Percentiles rank a stretch among this genome's conserved stretches.
phyloP scores from a whole-genome alignment of 1,140 invertebrate genomes.

The Maconellicoccus hirsutus region DNA sequence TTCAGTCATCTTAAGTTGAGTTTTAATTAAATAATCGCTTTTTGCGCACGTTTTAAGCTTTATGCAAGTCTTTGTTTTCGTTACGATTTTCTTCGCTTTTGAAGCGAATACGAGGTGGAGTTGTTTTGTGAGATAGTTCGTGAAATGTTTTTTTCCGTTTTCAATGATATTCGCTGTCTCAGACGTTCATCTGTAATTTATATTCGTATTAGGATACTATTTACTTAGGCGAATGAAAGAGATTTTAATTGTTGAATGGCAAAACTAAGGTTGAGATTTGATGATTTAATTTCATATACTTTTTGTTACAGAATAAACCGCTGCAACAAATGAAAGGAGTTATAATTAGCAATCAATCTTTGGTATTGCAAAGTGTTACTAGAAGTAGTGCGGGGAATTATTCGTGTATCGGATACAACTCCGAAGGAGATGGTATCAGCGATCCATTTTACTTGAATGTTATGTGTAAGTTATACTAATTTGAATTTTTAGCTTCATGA shows the following conservation, averaged over 20 bases:
- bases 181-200: no score
- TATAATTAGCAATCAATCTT: constrained; percentile 74
- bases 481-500: no score
- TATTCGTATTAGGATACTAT: no score
- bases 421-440: constrained; percentile 72
- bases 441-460: constrained; percentile 67
- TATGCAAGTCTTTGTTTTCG: background rate
- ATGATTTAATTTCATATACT: background rate
- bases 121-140: no score
- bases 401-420: constrained; percentile 71
- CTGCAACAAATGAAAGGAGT: constrained; percentile 42
- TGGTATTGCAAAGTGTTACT: constrained; percentile 68
- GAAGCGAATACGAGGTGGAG: no score
- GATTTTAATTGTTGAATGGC: no score
- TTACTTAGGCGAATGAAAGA: no score
- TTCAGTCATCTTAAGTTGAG: no score
- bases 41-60: background rate
- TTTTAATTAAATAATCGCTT: background rate
- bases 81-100: no score
- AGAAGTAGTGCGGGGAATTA: constrained; percentile 62
- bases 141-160: no score
- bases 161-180: no score
- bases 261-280: background rate
- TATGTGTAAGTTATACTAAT: constrained; percentile 57
- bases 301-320: constrained; percentile 43